These are phyloP conservation scores for Polypterus bichir DNA, from an alignment of 2,113 vertebrate species.

Conservation along the genomic window DNA sequence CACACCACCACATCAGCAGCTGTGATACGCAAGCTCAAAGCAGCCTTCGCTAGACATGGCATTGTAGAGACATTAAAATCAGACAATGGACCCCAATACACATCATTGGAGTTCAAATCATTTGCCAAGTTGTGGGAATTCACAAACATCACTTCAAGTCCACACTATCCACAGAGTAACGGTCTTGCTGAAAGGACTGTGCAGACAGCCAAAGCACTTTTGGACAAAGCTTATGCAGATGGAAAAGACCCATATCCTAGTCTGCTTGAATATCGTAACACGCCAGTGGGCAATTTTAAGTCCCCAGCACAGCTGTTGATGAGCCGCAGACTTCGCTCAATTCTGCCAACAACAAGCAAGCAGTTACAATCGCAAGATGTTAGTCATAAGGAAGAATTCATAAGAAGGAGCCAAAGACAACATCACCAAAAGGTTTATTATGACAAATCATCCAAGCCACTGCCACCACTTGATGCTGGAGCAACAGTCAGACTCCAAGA, in stretches of 20 bases:
- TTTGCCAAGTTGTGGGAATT: slow-evolving; percentile 14
- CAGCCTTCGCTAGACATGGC: not conserved
- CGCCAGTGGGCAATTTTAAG: slow-evolving; percentile 6
- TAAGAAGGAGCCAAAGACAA: slow-evolving; percentile 9
- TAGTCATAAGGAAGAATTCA: slow-evolving; percentile 1
- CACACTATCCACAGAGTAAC: slow-evolving; percentile 7
- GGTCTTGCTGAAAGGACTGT: slow-evolving; percentile 9
- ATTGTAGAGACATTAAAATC: not conserved
- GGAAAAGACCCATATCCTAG: not conserved
- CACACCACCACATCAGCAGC: not conserved
- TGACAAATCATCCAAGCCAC: no score
- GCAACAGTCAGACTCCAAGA: slow-evolving; percentile 15
- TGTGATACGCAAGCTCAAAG: not conserved
- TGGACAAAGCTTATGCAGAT: slow-evolving; percentile 14
- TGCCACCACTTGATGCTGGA: not conserved
- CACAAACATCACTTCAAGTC: slow-evolving; percentile 1
- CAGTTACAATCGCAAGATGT: not conserved
- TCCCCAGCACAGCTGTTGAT: slow-evolving; percentile 12
- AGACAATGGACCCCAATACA: slow-evolving; percentile 7
- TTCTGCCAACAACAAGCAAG: slow-evolving; percentile 2
- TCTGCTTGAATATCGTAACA: slow-evolving; percentile 12
- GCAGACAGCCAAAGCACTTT: slow-evolving; percentile 8
- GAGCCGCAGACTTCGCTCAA: slow-evolving; percentile 9
- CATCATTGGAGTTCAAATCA: not conserved
- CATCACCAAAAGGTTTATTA: not conserved